Base-by-base conservation (phyloP, 2,797 vertebrate genomes). In the Ceryle rudis region DNA sequence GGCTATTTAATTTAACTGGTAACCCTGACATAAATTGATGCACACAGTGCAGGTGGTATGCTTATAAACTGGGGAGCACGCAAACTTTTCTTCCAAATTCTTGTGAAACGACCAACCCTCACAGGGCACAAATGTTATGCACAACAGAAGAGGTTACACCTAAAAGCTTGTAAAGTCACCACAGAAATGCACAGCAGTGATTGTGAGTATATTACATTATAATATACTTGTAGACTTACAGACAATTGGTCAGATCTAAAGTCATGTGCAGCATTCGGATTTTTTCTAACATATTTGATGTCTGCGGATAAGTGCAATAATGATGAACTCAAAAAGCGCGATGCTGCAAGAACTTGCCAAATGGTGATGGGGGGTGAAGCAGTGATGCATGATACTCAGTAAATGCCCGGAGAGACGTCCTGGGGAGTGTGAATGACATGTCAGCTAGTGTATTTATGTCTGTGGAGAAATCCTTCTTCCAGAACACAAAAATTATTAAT, bases 1-100 rank as follows among this genome's bases (percentile, higher is more conserved):
- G 11, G 28, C 13, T 37, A 4, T 17, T 64, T 20, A 67, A 84
- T 39, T 42, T 41, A 41, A 25, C 10, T 22, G 46, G 46, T 4
- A 3, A 5, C 5, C 10, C 18, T 39, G 29, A 25, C 47, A 51
- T 14, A 51, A 81, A 49, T 0, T 18, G 61, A 47, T 67, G n/a
- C 52, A 39, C 1, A 8, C 6, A 61, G 14, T 1, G 1, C 11
- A 21, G 28, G 3, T 23, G 3, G 1, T n/a, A 19, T 2, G 11
- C 52, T 64, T 55, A 42, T 44, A 51, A 66, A 39, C 39, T 28
- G 58, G 28, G 21, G 22, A 79, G 66, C 23, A 31, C 10, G 29
- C 7, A 52, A 46, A 51, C 9, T 8, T 21, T 67, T 64, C 31
- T 54, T 65, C 60, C 0, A 2, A 72, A 79, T 25, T 52, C 28